Evolutionary conservation across 2,113 vertebrate species (phyloP).

Genomic region (Stigmatopora argus): DNA sequence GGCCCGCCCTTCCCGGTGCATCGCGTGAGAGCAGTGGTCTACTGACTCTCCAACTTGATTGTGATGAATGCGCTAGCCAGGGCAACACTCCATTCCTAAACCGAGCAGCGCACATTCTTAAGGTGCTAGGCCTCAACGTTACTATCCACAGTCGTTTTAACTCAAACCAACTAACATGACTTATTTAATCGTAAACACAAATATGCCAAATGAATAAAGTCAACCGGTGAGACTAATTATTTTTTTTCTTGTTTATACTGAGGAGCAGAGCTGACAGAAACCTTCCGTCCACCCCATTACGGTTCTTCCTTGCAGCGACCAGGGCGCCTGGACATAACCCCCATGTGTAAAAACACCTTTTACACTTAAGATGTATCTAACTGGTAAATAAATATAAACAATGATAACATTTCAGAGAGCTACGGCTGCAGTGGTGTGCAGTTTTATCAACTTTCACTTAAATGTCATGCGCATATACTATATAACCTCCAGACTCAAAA

Average conservation of each 20-base stretch:
- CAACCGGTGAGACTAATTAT: neutral
- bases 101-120: constrained; percentile 51
- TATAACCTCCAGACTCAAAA: neutral
- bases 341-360: neutral
- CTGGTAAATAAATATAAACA: neutral
- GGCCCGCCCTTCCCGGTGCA: constrained; percentile 60
- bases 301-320: neutral
- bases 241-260: neutral
- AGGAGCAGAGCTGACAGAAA: neutral
- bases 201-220: neutral
- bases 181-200: neutral
- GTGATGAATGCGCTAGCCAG: constrained; percentile 70
- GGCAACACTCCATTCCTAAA: constrained; percentile 57
- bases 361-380: neutral
- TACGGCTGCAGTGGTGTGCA: neutral
- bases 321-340: neutral
- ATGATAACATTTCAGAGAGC: neutral
- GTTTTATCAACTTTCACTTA: neutral
- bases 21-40: constrained; percentile 73
- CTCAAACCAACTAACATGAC: neutral
- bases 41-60: constrained; percentile 55
- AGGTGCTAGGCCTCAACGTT: constrained; percentile 44
- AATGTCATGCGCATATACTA: neutral
- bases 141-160: neutral
- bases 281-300: constrained; percentile 3